Conservation (phyloP, 1,140 invertebrate species). For the Cylas formicarius region DNA sequence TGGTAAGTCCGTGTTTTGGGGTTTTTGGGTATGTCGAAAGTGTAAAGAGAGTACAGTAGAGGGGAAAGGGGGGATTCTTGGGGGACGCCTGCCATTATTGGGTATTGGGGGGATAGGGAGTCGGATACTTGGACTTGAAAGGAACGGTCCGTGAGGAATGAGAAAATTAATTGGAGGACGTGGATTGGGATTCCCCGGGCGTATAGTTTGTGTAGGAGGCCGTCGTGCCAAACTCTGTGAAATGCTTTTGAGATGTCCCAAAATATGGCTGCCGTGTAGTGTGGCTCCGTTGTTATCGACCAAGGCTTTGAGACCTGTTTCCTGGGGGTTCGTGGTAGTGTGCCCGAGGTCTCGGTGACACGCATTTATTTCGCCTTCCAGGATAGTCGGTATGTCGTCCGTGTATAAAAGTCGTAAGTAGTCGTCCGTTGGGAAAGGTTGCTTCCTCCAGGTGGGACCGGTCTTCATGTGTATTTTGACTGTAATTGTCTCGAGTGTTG, state of each 20-base stretch:
- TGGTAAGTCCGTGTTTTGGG: constrained; percentile 9
- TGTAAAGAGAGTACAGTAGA: constrained; percentile 15
- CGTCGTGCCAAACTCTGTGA: constrained; percentile 33
- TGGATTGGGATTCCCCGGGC: constrained; percentile 9
- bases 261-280: constrained; percentile 23
- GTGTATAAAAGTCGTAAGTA: no score
- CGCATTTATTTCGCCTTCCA: constrained; percentile 38
- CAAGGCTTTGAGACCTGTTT: constrained; percentile 34
- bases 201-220: constrained; percentile 29
- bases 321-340: constrained; percentile 34
- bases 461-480: no score
- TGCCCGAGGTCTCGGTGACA: constrained; percentile 31
- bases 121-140: constrained; percentile 20
- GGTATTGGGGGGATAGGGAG: constrained; percentile 9
- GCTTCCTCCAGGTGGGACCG: no score
- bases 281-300: constrained; percentile 32
- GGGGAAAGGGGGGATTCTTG: constrained; percentile 19
- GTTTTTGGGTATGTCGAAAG: constrained; percentile 12
- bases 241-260: constrained; percentile 33
- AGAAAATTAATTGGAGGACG: constrained; percentile 18
- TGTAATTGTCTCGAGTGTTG: no score
- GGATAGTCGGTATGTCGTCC: no score
- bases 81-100: constrained; percentile 17
- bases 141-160: constrained; percentile 22
- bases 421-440: no score